Base-by-base conservation (phyloP, 2,113 vertebrate genomes). In the Sinocyclocheilus anshuiensis region DNA sequence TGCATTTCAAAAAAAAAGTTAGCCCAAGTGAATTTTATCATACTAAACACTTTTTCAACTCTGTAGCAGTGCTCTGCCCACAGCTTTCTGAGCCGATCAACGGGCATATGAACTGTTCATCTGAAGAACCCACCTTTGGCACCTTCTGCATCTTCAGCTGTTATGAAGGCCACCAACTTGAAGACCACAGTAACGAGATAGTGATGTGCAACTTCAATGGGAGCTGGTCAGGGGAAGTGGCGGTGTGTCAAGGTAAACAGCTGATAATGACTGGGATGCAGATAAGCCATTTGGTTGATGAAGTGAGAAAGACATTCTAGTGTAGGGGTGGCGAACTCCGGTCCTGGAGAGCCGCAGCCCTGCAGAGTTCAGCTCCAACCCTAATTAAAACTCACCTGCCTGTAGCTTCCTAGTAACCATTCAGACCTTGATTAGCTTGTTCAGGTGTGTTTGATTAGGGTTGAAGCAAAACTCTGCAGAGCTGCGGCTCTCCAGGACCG, bases 61-160 rank as follows among this genome's bases (percentile, higher is more conserved):
- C 78, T 81, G 77, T 90, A 95, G 93, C 45, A 12, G 83, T 93
- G 36, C 88, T 6, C 36, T 95, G 94, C 33, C 86, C 82, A 0
- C 6, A 29, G 48, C 91, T 94, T 1, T 50, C 90, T 20, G 65
- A 80, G 69, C 92, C 91, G 18, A 29, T 88, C 82, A 90, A 92
- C 1, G 90, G 93, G n/a, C 1, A 57, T 0, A 86, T 94, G 4
- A 93, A 55, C 88, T 95, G 95, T 6, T 92, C 93, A 59, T 63
- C 53, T 20, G 76, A 80, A 6, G 86, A 90, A 3, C 61, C 15
- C 1, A 39, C 79, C 12, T 92, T 87, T 84, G 89, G 63, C 84
- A 87, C 93, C 10, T 48, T 90, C 74, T 95, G 94, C 85, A 89
- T 76, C 75, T 93, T 95, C 84, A 88, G 78, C n/a, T 95, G 94